phyloP scores from a whole-genome alignment of 2,113 vertebrate species.

The Cynopterus brachyotis region DNA sequence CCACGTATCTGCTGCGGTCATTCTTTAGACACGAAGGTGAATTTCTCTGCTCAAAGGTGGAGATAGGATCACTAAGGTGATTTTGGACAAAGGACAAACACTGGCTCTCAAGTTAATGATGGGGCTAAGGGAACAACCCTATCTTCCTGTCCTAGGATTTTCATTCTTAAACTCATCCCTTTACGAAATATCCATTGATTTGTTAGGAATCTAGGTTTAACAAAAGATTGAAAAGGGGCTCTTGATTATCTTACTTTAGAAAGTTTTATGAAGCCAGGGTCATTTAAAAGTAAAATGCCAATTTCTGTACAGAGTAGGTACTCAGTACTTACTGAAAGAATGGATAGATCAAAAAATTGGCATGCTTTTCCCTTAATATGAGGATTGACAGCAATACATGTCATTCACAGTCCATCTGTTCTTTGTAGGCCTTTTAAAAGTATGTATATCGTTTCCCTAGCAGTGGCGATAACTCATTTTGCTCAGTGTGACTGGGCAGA shows the following conservation, averaged over 20 bases:
- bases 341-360: background rate
- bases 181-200: background rate
- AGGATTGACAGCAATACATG: background rate
- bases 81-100: background rate
- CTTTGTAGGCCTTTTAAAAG: background rate
- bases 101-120: background rate
- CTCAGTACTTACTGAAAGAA: background rate
- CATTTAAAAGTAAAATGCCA: background rate
- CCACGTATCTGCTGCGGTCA: background rate
- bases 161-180: background rate
- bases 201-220: background rate
- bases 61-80: background rate
- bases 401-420: background rate
- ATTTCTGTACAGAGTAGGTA: background rate
- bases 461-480: background rate
- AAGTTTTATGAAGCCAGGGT: conserved; percentile 4
- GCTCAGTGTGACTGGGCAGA: background rate
- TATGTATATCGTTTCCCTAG: background rate
- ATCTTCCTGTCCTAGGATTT: background rate
- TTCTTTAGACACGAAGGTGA: background rate
- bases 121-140: background rate
- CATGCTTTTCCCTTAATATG: background rate
- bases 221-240: background rate
- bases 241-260: conserved; percentile 1
- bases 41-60: background rate